Evolutionary conservation across 2,113 vertebrate genomes (phyloP).

Genomic region (Laterallus jamaicensis): DNA sequence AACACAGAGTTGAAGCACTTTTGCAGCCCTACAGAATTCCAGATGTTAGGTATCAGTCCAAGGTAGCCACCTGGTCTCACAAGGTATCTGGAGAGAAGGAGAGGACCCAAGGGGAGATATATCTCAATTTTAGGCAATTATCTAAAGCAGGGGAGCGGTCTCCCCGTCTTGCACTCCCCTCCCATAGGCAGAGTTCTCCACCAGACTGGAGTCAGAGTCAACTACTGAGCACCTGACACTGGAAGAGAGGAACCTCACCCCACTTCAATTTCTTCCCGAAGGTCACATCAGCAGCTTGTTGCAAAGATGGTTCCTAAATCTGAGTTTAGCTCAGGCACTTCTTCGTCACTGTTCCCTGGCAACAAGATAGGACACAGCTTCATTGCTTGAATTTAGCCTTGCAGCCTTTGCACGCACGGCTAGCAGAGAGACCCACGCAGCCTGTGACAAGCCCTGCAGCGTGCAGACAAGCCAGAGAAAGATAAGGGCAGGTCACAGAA

Average conservation of each 20-base stretch:
- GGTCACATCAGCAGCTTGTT: neutral
- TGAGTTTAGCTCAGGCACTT: neutral
- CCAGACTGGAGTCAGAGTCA: neutral
- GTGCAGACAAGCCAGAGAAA: neutral
- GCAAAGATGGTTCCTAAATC: neutral
- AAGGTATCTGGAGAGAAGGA: neutral
- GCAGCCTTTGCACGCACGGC: neutral
- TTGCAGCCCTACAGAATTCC: neutral
- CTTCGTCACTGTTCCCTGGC: neutral
- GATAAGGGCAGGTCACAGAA: slow-evolving; percentile 6
- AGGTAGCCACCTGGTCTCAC: neutral
- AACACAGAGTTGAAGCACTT: neutral
- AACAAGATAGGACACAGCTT: neutral
- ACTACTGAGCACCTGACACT: neutral
- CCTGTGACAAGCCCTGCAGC: neutral
- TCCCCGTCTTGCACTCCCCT: neutral
- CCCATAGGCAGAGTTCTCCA: neutral
- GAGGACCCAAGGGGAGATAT: neutral
- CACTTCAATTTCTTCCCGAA: neutral
- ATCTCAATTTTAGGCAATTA: neutral
- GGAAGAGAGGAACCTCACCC: neutral
- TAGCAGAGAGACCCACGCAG: neutral
- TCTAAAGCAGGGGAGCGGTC: neutral
- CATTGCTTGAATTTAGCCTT: neutral
- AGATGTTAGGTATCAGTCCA: neutral